These are phyloP conservation scores for Pogonognathellus flavescens DNA, from an alignment of 1,140 invertebrate species.

Conservation along the genomic window DNA sequence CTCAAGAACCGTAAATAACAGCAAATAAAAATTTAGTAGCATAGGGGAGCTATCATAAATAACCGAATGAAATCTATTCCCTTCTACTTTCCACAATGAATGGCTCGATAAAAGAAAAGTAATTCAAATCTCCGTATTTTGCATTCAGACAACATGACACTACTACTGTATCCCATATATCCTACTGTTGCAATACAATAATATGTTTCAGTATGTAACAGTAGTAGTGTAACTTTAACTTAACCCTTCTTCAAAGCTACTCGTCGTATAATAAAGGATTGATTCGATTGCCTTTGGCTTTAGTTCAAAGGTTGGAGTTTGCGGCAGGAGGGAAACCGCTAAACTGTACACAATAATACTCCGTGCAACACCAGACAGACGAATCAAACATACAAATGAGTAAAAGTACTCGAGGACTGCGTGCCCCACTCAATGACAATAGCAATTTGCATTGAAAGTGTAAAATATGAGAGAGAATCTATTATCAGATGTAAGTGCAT, in stretches of 20 bases:
- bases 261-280: no score
- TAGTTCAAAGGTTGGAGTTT: background rate
- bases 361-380: slow-evolving; percentile 5
- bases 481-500: slow-evolving; percentile 9
- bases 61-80: slow-evolving; percentile 10
- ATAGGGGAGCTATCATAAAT: slow-evolving; percentile 18
- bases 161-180: no score
- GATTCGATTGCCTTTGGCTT: no score
- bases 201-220: no score
- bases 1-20: slow-evolving; percentile 5
- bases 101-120: slow-evolving; percentile 21
- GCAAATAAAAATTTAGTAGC: background rate
- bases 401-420: background rate
- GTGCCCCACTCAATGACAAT: slow-evolving; percentile 8
- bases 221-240: no score
- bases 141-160: no score
- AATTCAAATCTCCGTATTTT: background rate
- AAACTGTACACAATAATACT: background rate
- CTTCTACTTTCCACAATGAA: slow-evolving; percentile 2
- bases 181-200: no score
- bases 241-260: no score
- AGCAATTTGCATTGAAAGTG: slow-evolving; percentile 36
- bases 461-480: slow-evolving; percentile 15
- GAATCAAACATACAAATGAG: background rate
- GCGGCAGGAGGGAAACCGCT: background rate